Conservation (phyloP, 2,888 invertebrate species). For the Diaphora mendica region DNA sequence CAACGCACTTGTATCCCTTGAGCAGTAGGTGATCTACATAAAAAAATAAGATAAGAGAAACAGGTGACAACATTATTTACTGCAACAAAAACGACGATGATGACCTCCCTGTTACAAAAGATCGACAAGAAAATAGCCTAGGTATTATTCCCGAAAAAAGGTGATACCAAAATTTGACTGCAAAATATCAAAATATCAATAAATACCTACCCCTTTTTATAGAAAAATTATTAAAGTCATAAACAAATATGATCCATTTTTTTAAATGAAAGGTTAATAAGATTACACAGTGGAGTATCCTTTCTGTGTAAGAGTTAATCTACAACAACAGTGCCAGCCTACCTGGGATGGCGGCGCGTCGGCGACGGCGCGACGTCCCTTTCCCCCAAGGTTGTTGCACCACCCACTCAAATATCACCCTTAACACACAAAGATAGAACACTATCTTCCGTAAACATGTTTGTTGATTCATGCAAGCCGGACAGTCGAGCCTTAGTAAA, state of each 20-base stretch:
- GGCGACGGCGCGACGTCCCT: slow-evolving; percentile 75
- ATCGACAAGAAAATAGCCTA: no score
- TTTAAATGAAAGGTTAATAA: not conserved
- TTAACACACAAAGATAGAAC: slow-evolving; percentile 35
- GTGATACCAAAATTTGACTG: no score
- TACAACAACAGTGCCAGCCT: slow-evolving; percentile 67
- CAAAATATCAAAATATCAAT: no score
- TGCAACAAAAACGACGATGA: not conserved
- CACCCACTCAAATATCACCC: slow-evolving; percentile 57
- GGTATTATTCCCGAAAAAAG: no score
- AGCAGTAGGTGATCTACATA: no score
- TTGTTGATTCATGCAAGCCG: slow-evolving; percentile 59
- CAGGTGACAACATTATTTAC: not conserved
- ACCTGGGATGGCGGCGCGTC: slow-evolving; percentile 74
- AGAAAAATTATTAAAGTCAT: not conserved
- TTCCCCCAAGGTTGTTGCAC: slow-evolving; percentile 76
- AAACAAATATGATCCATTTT: not conserved
- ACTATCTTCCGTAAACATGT: slow-evolving; percentile 19
- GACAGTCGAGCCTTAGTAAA: slow-evolving; percentile 62
- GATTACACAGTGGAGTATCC: not conserved
- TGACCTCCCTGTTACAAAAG: not conserved
- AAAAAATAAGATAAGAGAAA: not conserved
- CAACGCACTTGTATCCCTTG: no score
- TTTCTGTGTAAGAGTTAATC: slow-evolving; percentile 36
- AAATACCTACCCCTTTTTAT: not conserved